phyloP scores from a whole-genome alignment of 2,797 vertebrate genomes.

The Schizothorax lantsangensis region DNA sequence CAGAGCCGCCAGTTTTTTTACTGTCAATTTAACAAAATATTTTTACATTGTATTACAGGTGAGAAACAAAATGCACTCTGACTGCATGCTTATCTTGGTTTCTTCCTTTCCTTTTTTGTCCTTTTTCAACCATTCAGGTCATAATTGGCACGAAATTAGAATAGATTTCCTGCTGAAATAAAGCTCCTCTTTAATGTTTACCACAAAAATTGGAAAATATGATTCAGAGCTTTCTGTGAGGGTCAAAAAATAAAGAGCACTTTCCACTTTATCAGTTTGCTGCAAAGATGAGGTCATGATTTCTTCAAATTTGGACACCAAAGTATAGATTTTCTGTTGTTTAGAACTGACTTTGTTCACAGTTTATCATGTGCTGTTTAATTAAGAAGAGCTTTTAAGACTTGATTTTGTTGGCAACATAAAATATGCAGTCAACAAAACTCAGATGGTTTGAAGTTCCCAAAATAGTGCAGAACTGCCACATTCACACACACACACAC shows the following conservation, averaged over 20 bases:
- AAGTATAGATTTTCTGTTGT: not conserved
- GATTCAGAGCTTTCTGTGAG: not conserved
- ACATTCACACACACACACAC: not conserved
- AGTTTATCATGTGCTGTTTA: conserved; percentile 2
- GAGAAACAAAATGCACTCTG: not conserved
- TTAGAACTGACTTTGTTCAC: not conserved
- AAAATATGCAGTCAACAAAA: conserved; percentile 14
- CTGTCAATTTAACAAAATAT: not conserved
- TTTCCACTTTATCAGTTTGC: not conserved
- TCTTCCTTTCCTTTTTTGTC: not conserved
- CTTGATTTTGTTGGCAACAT: conserved; percentile 6
- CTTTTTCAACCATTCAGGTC: not conserved
- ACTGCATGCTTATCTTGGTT: not conserved
- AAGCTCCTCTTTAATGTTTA: not conserved
- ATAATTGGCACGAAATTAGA: not conserved
- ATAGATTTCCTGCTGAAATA: not conserved
- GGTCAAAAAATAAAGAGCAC: not conserved
- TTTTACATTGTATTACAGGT: not conserved
- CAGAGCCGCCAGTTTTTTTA: not conserved
- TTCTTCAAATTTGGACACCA: not conserved
- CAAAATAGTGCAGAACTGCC: conserved; percentile 11
- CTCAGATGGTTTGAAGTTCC: conserved; percentile 30
- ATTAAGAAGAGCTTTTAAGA: not conserved
- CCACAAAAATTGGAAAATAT: not conserved
- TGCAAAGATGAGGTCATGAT: not conserved